Evolutionary conservation across 1,140 invertebrate species (phyloP).

Genomic region (Carcinoscorpius rotundicauda): DNA sequence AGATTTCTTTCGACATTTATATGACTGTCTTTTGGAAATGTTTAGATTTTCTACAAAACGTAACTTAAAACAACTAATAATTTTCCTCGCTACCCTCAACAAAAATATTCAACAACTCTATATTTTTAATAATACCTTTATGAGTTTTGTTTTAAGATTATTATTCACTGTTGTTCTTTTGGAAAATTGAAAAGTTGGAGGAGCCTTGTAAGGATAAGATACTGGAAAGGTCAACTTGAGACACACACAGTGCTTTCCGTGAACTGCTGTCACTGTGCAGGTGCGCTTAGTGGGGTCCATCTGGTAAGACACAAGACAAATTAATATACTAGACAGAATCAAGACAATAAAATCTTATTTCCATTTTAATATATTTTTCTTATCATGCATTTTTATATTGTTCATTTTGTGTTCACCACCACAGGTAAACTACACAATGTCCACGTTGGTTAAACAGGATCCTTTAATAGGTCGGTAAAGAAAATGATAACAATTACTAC

Average conservation of each 20-base stretch:
- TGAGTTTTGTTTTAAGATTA: slow-evolving; percentile 43
- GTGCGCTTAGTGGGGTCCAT: slow-evolving; percentile 52
- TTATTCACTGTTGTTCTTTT: slow-evolving; percentile 47
- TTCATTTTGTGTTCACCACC: too few species aligned
- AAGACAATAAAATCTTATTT: too few species aligned
- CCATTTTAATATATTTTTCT: too few species aligned
- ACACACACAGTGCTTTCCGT: slow-evolving; percentile 56
- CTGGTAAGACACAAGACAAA: slow-evolving; percentile 22
- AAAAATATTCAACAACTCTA: too few species aligned
- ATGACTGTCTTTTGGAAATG: too few species aligned
- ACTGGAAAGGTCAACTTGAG: slow-evolving; percentile 66
- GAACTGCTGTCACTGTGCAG: slow-evolving; percentile 57
- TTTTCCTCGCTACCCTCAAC: background rate
- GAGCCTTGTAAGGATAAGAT: slow-evolving; percentile 57
- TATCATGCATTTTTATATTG: too few species aligned
- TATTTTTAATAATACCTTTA: slow-evolving; percentile 40
- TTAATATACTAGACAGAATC: background rate
- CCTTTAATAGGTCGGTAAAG: too few species aligned
- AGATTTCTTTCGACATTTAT: too few species aligned
- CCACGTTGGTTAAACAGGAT: too few species aligned
- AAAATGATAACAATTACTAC: too few species aligned
- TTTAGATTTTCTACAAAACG: too few species aligned
- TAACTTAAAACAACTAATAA: background rate
- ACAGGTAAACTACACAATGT: too few species aligned
- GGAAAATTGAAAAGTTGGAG: slow-evolving; percentile 57